These are phyloP conservation scores for Dasypolia templi DNA, from an alignment of 2,888 invertebrate genomes.

Conservation along the genomic window DNA sequence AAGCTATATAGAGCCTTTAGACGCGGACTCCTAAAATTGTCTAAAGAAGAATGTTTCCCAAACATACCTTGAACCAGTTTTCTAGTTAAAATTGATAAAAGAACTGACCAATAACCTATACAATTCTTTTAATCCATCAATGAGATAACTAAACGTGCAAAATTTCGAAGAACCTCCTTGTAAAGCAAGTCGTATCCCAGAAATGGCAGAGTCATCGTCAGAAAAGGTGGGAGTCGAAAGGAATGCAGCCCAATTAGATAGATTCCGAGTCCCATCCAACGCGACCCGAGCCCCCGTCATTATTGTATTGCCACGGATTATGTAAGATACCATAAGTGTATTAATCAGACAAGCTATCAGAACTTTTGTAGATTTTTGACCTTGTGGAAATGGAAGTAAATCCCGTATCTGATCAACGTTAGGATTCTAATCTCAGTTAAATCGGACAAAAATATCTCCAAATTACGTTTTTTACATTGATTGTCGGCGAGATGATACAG, in stretches of 20 bases:
- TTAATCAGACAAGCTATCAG: conserved; percentile 36
- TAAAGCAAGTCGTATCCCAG: conserved; percentile 27
- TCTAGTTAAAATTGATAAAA: conserved; percentile 10
- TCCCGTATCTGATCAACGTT: neutral
- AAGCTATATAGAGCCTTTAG: neutral
- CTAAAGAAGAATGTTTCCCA: neutral
- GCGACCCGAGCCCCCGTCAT: conserved; percentile 61
- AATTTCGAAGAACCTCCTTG: conserved; percentile 40
- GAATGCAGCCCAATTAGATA: conserved; percentile 86
- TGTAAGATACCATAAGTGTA: conserved; percentile 35
- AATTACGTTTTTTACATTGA: neutral
- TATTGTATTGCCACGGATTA: conserved; percentile 64
- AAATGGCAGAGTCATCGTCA: conserved; percentile 68
- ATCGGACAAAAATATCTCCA: neutral
- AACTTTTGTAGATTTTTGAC: neutral
- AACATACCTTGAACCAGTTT: neutral
- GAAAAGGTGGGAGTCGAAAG: conserved; percentile 65
- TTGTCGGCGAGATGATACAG: neutral
- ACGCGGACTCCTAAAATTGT: neutral
- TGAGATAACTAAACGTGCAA: conserved; percentile 22
- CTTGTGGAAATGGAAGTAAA: neutral
- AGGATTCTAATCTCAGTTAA: neutral
- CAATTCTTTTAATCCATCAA: conserved; percentile 8
- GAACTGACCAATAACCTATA: conserved; percentile 4
- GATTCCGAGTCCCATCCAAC: conserved; percentile 71